These are phyloP conservation scores for Solea solea DNA, from an alignment of 2,113 vertebrate species.

Conservation along the genomic window DNA sequence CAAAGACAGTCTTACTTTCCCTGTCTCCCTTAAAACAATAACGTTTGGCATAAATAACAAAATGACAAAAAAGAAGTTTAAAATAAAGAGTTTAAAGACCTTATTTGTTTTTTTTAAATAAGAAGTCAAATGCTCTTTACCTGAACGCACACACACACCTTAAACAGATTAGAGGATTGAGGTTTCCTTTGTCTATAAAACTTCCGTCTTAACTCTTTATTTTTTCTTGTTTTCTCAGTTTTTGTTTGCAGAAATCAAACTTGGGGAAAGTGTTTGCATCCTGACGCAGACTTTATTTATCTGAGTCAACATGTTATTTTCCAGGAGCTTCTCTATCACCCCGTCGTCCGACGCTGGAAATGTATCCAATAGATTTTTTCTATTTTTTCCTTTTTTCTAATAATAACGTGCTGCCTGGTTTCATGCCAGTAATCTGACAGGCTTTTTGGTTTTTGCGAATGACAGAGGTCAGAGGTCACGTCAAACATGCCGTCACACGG, in stretches of 20 bases:
- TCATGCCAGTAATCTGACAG: not conserved
- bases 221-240: constrained; percentile 1
- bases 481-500: constrained; percentile 15
- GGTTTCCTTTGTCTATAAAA: not conserved
- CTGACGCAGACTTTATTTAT: constrained; percentile 7
- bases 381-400: not conserved
- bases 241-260: constrained; percentile 6
- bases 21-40: no score
- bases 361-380: constrained; percentile 9
- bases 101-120: no score
- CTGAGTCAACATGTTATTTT: constrained; percentile 22
- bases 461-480: constrained; percentile 46
- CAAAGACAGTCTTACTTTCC: no score
- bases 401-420: not conserved
- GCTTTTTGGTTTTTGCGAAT: constrained; percentile 11
- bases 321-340: constrained; percentile 1
- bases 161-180: no score
- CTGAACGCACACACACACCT: no score
- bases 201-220: not conserved
- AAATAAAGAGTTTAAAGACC: no score
- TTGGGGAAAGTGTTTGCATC: constrained; percentile 1
- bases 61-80: no score
- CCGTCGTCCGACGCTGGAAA: not conserved
- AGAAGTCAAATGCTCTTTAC: no score
- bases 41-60: no score